Base-by-base conservation (phyloP, 2,888 invertebrate genomes). In the Mesopsocus fuscifrons region DNA sequence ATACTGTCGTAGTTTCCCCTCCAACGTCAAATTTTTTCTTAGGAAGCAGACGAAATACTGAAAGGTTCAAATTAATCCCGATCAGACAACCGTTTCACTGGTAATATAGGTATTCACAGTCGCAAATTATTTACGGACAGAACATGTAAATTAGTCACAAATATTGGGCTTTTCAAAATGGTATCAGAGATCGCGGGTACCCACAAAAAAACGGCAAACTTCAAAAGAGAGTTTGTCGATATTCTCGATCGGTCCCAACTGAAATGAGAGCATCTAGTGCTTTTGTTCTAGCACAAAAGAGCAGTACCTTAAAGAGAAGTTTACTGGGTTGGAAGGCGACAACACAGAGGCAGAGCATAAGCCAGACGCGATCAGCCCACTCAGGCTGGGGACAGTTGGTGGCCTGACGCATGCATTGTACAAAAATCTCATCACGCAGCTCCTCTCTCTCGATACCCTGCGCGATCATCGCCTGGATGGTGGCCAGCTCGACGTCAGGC, bases 281-380 rank as follows among this genome's bases (percentile, higher is more conserved):
- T 30, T 30, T 15, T 3, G 16, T 16, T 22, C 2, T 17, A 2
- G 18, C 3, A 11, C 20, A 11, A 41, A 33, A 5, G 2, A 26
- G 31, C 46, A 45, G 49, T 50, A 68, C 67, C 55, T 83, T 81
- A 55, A 76, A 74, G 6, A 88, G 67, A 1, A 80, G 67, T 60
- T 87, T 84, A 50, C 79, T 77, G 0, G 94, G 91, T 57, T 87
- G 85, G 65, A 92, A 94, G 13, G 91, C 83, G 2, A 92, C 91
- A 23, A 89, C 82, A 52, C 83, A 80, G 44, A 92, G 67, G 58
- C 89, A 89, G 40, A 94, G 68, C 2, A 94, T 62, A 31, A 89
- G 67, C 92, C 92, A 94, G 15, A 89, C 74, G 44, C 83, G 72
- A 54, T 88, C 81, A 1, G 80, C 73, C 65, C 82, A 79, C 48